Evolutionary conservation across 2,113 vertebrate species (phyloP), one percentile per base, ranked within the genome.

Genomic region (Leuciscus idus): DNA sequence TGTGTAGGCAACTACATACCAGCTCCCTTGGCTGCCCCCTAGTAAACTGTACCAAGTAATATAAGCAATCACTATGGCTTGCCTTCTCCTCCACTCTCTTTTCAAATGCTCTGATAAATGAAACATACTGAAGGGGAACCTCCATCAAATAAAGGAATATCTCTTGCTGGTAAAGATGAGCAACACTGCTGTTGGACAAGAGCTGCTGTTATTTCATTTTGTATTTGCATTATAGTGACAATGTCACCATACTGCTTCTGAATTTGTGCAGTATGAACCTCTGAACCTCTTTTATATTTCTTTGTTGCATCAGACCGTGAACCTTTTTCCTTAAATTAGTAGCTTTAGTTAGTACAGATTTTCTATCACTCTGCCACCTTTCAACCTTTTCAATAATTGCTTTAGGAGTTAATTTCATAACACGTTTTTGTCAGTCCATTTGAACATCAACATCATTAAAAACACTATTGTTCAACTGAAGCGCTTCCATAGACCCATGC

Each of bases 1-100:
- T 76, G 21, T 87, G 64, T 28, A 57, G 74, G 23, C 73, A 59
- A 26, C 75, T 59, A n/a, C 55, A 6, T 10, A 84, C 62, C 61
- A 78, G 17, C 43, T 84, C 74, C 30, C 30, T 30, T 30, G 30
- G 30, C 28, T 83, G 78, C 2, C 73, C 72, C 46, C 55, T 83
- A 28, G 81, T 83, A 59, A 76, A 30, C 30, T 30, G 30, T 30
- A 30, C 30, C 77, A 62, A 61, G 23, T 70, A 62, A 62, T 61
- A 62, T 2, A 62, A 23, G 30, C 57, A 64, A 43, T 81, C 57
- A 43, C 39, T 26, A 46, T 13, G 2, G 21, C 59, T 64, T 62
- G 36, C 36, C 2, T 62, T 33, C 9, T 26, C 66, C 33, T 70
- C 66, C 30, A 36, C 66, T 36, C 59, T 11, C 77, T 61, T 5